Evolutionary conservation across 2,797 vertebrate species (phyloP), one percentile per base, ranked within the genome.

Genomic region (Manis javanica): DNA sequence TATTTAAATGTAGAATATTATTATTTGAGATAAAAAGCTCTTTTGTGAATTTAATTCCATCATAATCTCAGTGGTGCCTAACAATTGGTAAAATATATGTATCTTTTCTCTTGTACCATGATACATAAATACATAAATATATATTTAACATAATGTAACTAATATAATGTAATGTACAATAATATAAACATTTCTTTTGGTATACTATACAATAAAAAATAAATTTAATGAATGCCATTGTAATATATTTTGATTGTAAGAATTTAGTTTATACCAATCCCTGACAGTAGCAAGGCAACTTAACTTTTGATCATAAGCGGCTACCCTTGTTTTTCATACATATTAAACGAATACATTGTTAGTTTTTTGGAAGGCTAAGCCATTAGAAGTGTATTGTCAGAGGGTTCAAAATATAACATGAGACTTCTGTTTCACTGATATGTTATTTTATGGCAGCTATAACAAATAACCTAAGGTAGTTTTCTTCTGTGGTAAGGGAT

Each of bases 361-460:
- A 82, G 96, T 3, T 68, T 2, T 87, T 51, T 69, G 75, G 23
- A 92, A 86, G 53, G 15, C 53, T 95, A 77, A 93, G 92, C 23
- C 64, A 72, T n/a, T 98, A 96, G 68, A 55, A 92, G 51, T n/a
- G 12, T 49, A 64, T 55, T 96, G 90, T 97, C 71, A 87, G 61
- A 96, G 55, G 81, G 69, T 84, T 91, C 72, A 87, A 94, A 98
- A 93, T 96, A 46, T 31, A 94, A 89, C 37, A 84, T 24, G 68
- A 94, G 81, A 95, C 95, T 98, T 94, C 57, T 95, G 26, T 82
- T 98, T 97, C 79, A 91, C 57, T 94, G 94, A 84, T 96, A 91
- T 92, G 98, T 97, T 63, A 75, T 96, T 96, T 98, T 64, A 91
- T 95, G 96, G 61, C 78, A 98, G 69, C 37, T 96, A 86, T 95